phyloP scores from a whole-genome alignment of 2,797 vertebrate genomes.

The Protonibea diacanthus region DNA sequence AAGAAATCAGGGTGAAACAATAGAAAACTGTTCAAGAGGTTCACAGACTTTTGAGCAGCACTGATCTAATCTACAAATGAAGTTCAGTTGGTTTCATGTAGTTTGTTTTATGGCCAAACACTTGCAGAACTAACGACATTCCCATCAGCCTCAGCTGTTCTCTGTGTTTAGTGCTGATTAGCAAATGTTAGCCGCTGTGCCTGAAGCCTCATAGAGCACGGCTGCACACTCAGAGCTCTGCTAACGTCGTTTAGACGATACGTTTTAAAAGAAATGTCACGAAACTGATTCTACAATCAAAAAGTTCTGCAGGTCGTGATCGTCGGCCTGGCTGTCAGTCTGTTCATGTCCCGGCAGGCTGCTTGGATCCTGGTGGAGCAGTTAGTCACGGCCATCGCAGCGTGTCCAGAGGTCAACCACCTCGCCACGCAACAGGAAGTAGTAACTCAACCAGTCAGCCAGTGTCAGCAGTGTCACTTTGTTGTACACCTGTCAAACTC shows the following conservation, averaged over 20 bases:
- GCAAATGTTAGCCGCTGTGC: neutral
- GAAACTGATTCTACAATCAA: too few species aligned
- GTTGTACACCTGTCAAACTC: slow-evolving; percentile 75
- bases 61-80: too few species aligned
- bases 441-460: slow-evolving; percentile 83
- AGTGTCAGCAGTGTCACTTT: slow-evolving; percentile 52
- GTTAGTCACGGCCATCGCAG: slow-evolving; percentile 88
- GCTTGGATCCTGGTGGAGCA: slow-evolving; percentile 80
- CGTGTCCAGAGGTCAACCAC: slow-evolving; percentile 85
- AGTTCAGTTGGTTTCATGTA: too few species aligned
- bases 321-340: slow-evolving; percentile 7
- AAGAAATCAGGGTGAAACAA: too few species aligned
- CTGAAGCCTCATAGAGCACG: neutral
- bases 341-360: slow-evolving; percentile 10
- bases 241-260: too few species aligned
- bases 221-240: neutral
- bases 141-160: neutral
- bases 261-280: too few species aligned
- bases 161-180: neutral
- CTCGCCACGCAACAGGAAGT: slow-evolving; percentile 85
- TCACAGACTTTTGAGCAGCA: too few species aligned
- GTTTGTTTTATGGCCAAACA: neutral
- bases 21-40: too few species aligned
- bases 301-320: neutral
- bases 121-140: neutral